These are phyloP conservation scores for Pseudomugil gertrudae DNA, from an alignment of 2,797 vertebrate genomes.

Conservation along the genomic window DNA sequence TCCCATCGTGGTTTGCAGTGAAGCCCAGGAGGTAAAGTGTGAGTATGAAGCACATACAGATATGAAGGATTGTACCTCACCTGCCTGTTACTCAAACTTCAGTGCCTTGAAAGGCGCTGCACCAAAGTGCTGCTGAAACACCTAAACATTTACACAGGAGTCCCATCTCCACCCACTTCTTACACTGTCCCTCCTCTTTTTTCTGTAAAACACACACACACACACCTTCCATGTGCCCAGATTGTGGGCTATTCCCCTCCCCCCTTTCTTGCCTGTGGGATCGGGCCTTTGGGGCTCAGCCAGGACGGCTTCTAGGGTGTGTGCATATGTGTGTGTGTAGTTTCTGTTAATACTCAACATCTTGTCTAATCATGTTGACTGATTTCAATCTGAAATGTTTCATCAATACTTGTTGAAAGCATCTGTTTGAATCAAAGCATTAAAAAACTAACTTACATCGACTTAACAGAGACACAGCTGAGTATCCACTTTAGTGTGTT, in stretches of 20 bases:
- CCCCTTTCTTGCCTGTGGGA: constrained; percentile 41
- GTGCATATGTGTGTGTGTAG: constrained; percentile 13
- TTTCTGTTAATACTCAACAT: constrained; percentile 10
- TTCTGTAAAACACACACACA: constrained; percentile 39
- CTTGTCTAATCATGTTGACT: not conserved
- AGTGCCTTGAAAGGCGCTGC: constrained; percentile 58
- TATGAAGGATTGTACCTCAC: constrained; percentile 10
- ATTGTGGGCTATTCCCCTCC: constrained; percentile 57
- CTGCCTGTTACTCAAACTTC: constrained; percentile 38
- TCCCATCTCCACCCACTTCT: constrained; percentile 73
- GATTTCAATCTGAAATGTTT: not conserved
- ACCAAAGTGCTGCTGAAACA: constrained; percentile 68
- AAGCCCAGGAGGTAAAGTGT: constrained; percentile 30
- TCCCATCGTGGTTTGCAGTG: constrained; percentile 57
- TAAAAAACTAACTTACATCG: not conserved
- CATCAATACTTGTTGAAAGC: not conserved
- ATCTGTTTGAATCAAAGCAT: not conserved
- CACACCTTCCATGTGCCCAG: constrained; percentile 61
- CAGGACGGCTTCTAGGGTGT: constrained; percentile 50
- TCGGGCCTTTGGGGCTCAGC: constrained; percentile 63
- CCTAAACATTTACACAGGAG: constrained; percentile 72
- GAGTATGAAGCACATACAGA: not conserved
- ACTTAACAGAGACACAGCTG: not conserved
- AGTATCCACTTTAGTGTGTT: not conserved
- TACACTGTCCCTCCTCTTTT: constrained; percentile 67